Conservation (phyloP, 2,113 vertebrate species). For the Chaetodon trifascialis region DNA sequence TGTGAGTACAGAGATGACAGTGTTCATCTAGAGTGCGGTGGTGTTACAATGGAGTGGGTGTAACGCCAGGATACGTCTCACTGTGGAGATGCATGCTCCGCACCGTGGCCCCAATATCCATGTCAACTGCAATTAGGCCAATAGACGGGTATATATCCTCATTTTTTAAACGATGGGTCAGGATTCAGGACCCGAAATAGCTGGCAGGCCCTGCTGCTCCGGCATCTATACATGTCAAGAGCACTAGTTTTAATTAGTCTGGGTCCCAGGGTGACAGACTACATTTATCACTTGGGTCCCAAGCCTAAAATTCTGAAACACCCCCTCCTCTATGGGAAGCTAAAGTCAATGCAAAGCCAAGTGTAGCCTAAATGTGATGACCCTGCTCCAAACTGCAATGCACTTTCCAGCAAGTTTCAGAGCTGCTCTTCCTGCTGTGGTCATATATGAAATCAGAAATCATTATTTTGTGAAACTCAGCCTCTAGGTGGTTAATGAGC, state of each 20-base stretch:
- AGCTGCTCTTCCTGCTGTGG: background rate
- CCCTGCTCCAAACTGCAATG: slow-evolving; percentile 1
- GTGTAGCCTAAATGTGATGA: slow-evolving; percentile 27
- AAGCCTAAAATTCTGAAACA: slow-evolving; percentile 47
- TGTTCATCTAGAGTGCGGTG: background rate
- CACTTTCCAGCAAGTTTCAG: background rate
- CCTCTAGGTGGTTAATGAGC: background rate
- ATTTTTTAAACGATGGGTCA: slow-evolving; percentile 41
- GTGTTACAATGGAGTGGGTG: background rate
- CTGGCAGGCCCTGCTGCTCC: slow-evolving; percentile 51
- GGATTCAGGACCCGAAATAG: slow-evolving; percentile 61
- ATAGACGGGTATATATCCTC: slow-evolving; percentile 27
- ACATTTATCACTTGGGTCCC: slow-evolving; percentile 66
- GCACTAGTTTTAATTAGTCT: slow-evolving; percentile 71
- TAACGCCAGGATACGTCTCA: background rate
- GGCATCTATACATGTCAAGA: slow-evolving; percentile 55
- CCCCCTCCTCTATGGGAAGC: slow-evolving; percentile 27
- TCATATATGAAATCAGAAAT: background rate
- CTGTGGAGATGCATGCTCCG: background rate
- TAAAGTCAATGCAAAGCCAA: slow-evolving; percentile 64
- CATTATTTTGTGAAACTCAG: background rate
- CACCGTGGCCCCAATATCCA: background rate
- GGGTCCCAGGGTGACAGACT: slow-evolving; percentile 63
- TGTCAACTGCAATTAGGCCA: slow-evolving; percentile 42
- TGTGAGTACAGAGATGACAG: slow-evolving; percentile 31